phyloP scores from a whole-genome alignment of 2,113 vertebrate species.

The Bubo bubo region DNA sequence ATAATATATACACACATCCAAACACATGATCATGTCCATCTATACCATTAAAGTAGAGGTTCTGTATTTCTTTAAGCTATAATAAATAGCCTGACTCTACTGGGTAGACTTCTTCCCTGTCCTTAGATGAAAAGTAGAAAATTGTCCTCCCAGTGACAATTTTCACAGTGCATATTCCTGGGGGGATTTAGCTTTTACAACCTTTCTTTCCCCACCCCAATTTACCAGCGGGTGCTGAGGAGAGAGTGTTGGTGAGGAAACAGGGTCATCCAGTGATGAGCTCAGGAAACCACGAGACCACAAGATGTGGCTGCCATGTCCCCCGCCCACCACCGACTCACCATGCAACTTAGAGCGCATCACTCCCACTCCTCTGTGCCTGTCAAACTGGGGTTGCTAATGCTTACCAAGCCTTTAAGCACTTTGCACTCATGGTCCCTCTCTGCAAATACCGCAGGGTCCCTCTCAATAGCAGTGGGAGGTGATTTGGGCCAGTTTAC shows the following conservation, averaged over 20 bases:
- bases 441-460: not conserved
- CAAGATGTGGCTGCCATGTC: not conserved
- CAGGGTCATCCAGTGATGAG: not conserved
- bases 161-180: not conserved
- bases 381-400: constrained; percentile 6
- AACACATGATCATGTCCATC: not conserved
- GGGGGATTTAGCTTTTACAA: not conserved
- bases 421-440: constrained; percentile 54
- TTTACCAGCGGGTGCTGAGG: not conserved
- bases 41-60: not conserved
- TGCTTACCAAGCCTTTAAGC: constrained; percentile 47
- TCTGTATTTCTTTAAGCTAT: not conserved
- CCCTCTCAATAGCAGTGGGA: not conserved
- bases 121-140: not conserved
- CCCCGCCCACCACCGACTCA: not conserved
- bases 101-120: not conserved
- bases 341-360: not conserved
- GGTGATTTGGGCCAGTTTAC: not conserved
- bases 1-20: constrained; percentile 15
- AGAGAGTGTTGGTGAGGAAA: not conserved
- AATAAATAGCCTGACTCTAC: constrained; percentile 51
- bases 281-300: constrained; percentile 20
- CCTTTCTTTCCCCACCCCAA: not conserved
- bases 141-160: not conserved
- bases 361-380: constrained; percentile 33